phyloP scores from a whole-genome alignment of 1,140 invertebrate species.

The Doryteuthis pealeii region DNA sequence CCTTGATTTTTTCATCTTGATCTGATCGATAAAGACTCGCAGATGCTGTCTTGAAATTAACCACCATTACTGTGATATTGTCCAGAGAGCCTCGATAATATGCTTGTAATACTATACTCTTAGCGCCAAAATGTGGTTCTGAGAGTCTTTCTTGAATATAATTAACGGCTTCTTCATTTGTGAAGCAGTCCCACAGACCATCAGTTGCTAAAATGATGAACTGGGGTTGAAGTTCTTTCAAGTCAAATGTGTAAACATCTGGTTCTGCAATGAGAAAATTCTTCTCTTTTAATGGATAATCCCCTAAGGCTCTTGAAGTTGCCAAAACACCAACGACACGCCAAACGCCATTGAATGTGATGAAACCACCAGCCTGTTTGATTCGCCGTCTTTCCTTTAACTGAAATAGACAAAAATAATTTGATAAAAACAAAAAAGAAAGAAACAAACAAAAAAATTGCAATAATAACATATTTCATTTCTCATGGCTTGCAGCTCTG shows the following conservation, averaged over 20 bases:
- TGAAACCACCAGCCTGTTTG: constrained; percentile 65
- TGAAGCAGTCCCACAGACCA: constrained; percentile 94
- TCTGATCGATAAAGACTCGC: not conserved
- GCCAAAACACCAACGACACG: constrained; percentile 93
- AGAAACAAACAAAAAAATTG: too few relatives aligned
- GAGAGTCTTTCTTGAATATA: constrained; percentile 67
- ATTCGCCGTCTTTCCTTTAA: constrained; percentile 64
- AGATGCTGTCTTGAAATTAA: constrained; percentile 69
- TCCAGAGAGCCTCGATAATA: constrained; percentile 89
- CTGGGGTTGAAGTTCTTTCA: constrained; percentile 70
- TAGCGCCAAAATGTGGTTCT: constrained; percentile 85
- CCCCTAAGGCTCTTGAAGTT: constrained; percentile 89
- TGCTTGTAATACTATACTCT: constrained; percentile 86
- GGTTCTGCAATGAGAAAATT: constrained; percentile 93
- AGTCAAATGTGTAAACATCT: constrained; percentile 91
- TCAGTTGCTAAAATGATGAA: constrained; percentile 92
- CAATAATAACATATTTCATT: too few relatives aligned
- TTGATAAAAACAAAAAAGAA: too few relatives aligned
- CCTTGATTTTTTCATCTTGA: not conserved
- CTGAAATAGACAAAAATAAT: constrained; percentile 32
- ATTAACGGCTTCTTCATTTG: constrained; percentile 89
- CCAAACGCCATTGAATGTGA: constrained; percentile 95
- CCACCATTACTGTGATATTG: constrained; percentile 92
- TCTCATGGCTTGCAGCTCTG: too few relatives aligned
- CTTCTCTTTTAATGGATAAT: constrained; percentile 92